Evolutionary conservation across 30 jellyfish, hydroid and myxozoan species (phyloP), one percentile per base, ranked within the genome.

Genomic region (Rhopilema esculentum): DNA sequence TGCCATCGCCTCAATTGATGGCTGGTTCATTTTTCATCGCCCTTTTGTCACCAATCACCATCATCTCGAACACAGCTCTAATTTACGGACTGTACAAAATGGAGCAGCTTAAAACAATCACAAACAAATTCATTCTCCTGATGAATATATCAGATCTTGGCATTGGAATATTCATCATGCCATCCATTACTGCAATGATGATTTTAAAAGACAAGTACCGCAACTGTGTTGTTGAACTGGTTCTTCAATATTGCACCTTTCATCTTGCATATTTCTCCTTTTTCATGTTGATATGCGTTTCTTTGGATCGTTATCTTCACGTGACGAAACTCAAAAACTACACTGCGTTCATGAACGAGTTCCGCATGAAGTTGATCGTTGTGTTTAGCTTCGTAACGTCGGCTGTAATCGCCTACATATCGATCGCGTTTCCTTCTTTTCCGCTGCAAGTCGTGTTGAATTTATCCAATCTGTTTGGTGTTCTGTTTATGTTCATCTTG

Each of bases 101-200:
- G 33, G 29, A 84, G 27, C 92, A 84, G 75, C 52, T 64, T 8
- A 63, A 50, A 1, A 26, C 87, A 25, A 84, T 71, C 40, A 70
- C 92, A 20, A 50, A 52, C 71, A 61, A 74, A 0, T 71, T 84
- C 81, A 57, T 84, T 7, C 27, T 84, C 24, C 48, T 64, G 27
- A 84, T 84, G 86, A 70, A 61, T 31, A 23, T 74, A 19, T 84
- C 87, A 15, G 92, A 84, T 29, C 33, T 84, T n/a, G 20, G 85
- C 65, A 73, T 65, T 1, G 87, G 92, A 15, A 31, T 64, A 20
- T 15, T 84, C 26, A 81, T 53, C 9, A 27, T 70, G 53, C 92
- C 92, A 22, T 27, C 65, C 16, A 51, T 72, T 8, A 61, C 69
- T 0, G 81, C 26, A 23, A 21, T 74, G 81, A 51, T 84, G 8